phyloP scores from a whole-genome alignment of 2,888 invertebrate genomes.

The Drosophila helvetica region DNA sequence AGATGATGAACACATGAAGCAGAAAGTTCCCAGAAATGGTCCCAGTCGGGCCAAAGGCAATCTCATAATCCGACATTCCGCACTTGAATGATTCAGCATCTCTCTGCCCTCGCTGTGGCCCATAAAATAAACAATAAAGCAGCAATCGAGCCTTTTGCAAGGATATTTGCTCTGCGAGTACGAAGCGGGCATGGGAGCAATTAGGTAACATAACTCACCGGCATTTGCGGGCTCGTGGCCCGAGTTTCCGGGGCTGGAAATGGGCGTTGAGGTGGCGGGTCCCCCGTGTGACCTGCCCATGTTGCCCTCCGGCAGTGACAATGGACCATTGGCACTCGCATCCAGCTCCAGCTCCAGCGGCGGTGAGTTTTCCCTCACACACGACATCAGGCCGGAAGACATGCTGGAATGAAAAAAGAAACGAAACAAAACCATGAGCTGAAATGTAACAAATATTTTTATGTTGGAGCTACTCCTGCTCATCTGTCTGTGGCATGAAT shows the following conservation, averaged over 20 bases:
- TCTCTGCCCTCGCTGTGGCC: neutral
- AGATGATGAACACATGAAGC: constrained; percentile 25
- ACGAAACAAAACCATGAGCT: constrained; percentile 18
- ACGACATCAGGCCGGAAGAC: constrained; percentile 84
- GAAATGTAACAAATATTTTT: constrained; percentile 29
- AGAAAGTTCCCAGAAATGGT: constrained; percentile 1
- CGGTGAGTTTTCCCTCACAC: constrained; percentile 84
- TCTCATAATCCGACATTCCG: constrained; percentile 35
- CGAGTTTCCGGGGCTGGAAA: constrained; percentile 58
- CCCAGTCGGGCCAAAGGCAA: constrained; percentile 14
- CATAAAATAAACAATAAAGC: constrained; percentile 8
- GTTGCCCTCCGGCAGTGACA: constrained; percentile 78
- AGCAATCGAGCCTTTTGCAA: neutral
- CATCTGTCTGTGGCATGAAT: neutral
- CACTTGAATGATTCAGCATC: constrained; percentile 24
- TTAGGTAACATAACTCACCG: constrained; percentile 63
- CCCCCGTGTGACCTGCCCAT: constrained; percentile 56
- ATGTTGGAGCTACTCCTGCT: too few species aligned
- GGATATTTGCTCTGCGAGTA: neutral
- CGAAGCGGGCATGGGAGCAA: constrained; percentile 9
- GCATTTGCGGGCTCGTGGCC: constrained; percentile 56
- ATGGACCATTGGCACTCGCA: constrained; percentile 70
- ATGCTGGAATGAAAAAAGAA: constrained; percentile 72
- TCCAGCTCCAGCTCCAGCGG: constrained; percentile 81
- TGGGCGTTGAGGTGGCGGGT: constrained; percentile 72